Conservation (phyloP, 2,113 vertebrate species). For the Tragelaphus scriptus region DNA sequence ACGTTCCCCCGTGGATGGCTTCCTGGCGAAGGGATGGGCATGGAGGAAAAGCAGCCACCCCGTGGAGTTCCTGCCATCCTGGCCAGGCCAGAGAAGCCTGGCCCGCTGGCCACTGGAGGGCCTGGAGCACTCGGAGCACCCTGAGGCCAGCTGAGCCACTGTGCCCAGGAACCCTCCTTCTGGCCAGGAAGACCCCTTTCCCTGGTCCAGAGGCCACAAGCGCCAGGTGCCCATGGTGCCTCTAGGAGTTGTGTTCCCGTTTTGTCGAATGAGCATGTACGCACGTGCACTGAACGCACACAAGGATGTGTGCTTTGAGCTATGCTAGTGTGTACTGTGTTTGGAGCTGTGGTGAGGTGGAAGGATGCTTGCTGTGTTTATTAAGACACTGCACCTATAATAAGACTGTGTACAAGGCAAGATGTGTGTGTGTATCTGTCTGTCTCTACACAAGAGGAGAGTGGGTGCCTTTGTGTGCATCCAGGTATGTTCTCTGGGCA, state of each 20-base stretch:
- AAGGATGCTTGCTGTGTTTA: neutral
- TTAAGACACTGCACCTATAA: neutral
- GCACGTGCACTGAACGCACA: neutral
- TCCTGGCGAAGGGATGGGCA: slow-evolving; percentile 39
- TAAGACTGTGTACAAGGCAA: neutral
- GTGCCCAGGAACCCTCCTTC: slow-evolving; percentile 48
- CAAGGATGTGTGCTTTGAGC: neutral
- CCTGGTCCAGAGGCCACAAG: slow-evolving; percentile 23
- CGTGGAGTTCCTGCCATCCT: slow-evolving; percentile 53
- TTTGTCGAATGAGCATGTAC: neutral
- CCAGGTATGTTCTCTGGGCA: neutral
- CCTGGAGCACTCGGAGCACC: slow-evolving; percentile 31
- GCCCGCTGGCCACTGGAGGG: neutral
- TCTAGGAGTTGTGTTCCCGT: neutral
- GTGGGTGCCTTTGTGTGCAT: neutral
- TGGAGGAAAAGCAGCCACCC: slow-evolving; percentile 48
- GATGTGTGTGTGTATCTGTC: neutral
- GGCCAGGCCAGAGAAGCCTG: slow-evolving; percentile 39
- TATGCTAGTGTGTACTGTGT: neutral
- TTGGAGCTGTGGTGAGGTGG: neutral
- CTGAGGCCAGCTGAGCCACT: slow-evolving; percentile 45
- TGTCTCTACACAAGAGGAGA: neutral
- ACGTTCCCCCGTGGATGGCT: slow-evolving; percentile 55
- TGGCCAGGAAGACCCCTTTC: slow-evolving; percentile 3
- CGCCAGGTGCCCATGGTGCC: neutral